Conservation (phyloP, 2,888 invertebrate genomes). For the Merodon equestris region DNA sequence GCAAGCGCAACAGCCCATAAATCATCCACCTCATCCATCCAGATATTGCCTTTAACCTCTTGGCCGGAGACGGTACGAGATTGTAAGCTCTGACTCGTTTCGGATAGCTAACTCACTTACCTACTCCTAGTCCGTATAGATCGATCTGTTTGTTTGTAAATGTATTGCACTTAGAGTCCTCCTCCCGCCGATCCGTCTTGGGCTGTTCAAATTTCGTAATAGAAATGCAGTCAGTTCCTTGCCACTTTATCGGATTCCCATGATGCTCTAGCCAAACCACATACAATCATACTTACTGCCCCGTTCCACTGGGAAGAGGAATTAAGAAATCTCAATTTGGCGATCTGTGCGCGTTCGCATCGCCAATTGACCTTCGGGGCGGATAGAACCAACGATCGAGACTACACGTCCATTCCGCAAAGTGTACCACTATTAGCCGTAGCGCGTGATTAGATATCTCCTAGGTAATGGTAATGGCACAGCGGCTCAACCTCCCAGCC, state of each 20-base stretch:
- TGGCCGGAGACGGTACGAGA: slow-evolving; percentile 34
- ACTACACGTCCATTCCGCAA: slow-evolving; percentile 45
- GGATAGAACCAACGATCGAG: slow-evolving; percentile 57
- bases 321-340: slow-evolving; percentile 65
- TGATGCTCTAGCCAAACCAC: slow-evolving; percentile 27
- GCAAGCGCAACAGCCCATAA: slow-evolving; percentile 53
- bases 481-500: slow-evolving; percentile 49
- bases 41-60: slow-evolving; percentile 69
- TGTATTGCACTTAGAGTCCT: slow-evolving; percentile 19
- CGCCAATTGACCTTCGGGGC: slow-evolving; percentile 68
- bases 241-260: slow-evolving; percentile 68
- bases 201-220: slow-evolving; percentile 54
- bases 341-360: slow-evolving; percentile 61
- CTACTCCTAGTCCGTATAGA: slow-evolving; percentile 61
- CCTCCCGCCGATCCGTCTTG: slow-evolving; percentile 2
- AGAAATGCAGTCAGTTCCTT: slow-evolving; percentile 57
- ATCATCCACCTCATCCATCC: slow-evolving; percentile 67
- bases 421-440: slow-evolving; percentile 64
- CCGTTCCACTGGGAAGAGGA: slow-evolving; percentile 41
- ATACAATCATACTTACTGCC: slow-evolving; percentile 5
- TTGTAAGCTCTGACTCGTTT: slow-evolving; percentile 19
- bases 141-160: slow-evolving; percentile 54
- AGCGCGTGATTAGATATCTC: slow-evolving; percentile 67
- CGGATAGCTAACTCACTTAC: slow-evolving; percentile 30
- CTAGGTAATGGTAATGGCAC: slow-evolving; percentile 49